A percentile compares a stretch with the other conserved stretches of the same genome.
phyloP scores from a whole-genome alignment of 2,888 invertebrate genomes.

The Ernsta delagoae region DNA sequence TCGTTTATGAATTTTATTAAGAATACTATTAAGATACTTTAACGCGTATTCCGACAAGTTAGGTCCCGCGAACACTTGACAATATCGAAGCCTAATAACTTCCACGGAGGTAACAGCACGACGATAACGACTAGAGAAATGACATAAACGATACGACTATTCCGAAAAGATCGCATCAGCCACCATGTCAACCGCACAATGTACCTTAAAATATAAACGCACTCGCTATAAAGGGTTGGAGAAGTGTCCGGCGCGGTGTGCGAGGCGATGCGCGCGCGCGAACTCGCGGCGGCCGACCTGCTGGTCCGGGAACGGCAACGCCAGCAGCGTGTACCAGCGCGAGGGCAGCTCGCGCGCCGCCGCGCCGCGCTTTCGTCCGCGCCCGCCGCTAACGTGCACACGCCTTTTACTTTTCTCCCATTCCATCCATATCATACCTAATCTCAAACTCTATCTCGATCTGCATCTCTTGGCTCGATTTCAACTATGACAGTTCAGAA shows the following conservation, averaged over 20 bases:
- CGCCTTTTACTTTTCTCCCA: conserved; percentile 23
- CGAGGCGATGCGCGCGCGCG: conserved; percentile 88
- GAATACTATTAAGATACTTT: too few relatives aligned
- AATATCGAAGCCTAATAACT: too few relatives aligned
- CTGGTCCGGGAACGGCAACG: conserved; percentile 96
- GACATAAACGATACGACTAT: too few relatives aligned
- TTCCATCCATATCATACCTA: too few relatives aligned
- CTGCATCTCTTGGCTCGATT: too few relatives aligned
- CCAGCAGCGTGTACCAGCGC: conserved; percentile 95
- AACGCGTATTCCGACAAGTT: too few relatives aligned
- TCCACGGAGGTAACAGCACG: too few relatives aligned
- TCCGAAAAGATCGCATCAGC: conserved; percentile 52
- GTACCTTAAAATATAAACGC: conserved; percentile 78
- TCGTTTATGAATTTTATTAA: too few relatives aligned
- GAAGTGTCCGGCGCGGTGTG: conserved; percentile 93
- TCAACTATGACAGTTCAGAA: too few relatives aligned
- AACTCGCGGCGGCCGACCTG: conserved; percentile 95
- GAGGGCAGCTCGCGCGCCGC: conserved; percentile 88
- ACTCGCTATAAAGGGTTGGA: conserved; percentile 90
- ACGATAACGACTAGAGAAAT: too few relatives aligned
- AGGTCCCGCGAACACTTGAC: too few relatives aligned
- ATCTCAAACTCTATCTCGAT: too few relatives aligned
- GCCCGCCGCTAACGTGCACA: conserved; percentile 50
- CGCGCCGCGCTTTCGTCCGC: conserved; percentile 66
- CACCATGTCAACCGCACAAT: conserved; percentile 68